These are phyloP conservation scores for Spheniscus mendiculus DNA, from an alignment of 2,113 vertebrate genomes.

Conservation along the genomic window DNA sequence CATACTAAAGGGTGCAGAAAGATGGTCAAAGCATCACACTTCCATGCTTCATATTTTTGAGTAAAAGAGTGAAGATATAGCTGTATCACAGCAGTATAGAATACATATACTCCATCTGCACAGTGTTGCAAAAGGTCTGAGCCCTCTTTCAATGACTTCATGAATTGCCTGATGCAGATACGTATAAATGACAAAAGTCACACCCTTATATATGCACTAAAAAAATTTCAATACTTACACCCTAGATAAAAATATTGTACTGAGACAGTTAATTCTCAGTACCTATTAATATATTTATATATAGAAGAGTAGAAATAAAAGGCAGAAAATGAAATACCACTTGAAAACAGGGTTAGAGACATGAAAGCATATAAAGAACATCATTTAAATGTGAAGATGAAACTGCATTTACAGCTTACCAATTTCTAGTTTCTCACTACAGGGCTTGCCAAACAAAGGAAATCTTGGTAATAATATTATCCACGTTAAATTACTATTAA, in stretches of 20 bases:
- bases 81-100: neutral
- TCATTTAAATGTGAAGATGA: neutral
- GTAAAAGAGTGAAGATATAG: neutral
- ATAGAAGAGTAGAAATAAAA: neutral
- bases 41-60: neutral
- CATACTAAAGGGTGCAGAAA: neutral
- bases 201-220: neutral
- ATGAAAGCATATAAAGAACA: neutral
- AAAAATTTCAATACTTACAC: neutral
- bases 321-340: neutral
- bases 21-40: neutral
- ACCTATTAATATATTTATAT: neutral
- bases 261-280: conserved; percentile 10
- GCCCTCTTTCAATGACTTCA: neutral
- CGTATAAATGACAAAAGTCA: neutral
- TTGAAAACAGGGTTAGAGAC: neutral
- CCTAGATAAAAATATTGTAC: neutral
- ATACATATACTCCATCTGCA: neutral
- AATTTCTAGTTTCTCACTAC: neutral
- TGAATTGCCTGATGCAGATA: neutral
- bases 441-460: neutral
- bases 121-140: neutral
- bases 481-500: neutral
- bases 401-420: neutral
- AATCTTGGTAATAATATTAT: neutral